These are phyloP conservation scores for Drosophila asahinai DNA, from an alignment of 1,140 invertebrate species.

Conservation along the genomic window DNA sequence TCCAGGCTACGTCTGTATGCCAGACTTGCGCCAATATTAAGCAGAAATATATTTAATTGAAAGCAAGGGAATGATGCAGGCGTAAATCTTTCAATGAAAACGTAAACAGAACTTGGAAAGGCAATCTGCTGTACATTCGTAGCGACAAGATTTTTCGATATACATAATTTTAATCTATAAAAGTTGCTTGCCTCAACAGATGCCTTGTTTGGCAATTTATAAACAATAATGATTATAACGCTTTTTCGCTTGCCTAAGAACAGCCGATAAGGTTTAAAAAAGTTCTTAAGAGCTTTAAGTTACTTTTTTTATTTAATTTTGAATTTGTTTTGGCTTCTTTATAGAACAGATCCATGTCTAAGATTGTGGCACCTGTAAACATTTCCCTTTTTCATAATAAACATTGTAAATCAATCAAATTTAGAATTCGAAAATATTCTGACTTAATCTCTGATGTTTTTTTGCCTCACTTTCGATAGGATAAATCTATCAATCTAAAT, in stretches of 20 bases:
- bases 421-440: background rate
- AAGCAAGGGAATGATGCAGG: slow-evolving; percentile 10
- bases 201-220: slow-evolving; percentile 2
- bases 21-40: slow-evolving; percentile 19
- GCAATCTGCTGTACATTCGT: slow-evolving; percentile 11
- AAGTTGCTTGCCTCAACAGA: slow-evolving; percentile 25
- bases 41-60: slow-evolving; percentile 27
- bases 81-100: slow-evolving; percentile 24
- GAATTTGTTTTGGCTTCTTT: background rate
- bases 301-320: background rate
- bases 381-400: background rate
- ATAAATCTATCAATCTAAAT: slow-evolving; percentile 13
- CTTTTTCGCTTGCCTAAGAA: background rate
- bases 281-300: background rate
- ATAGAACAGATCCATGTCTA: background rate
- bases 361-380: background rate
- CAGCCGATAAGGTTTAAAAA: background rate
- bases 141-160: background rate
- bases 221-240: slow-evolving; percentile 8
- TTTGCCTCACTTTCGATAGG: background rate
- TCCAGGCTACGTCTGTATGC: slow-evolving; percentile 12
- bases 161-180: slow-evolving; percentile 18
- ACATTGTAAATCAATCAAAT: background rate
- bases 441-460: background rate
- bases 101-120: slow-evolving; percentile 13